Conservation (phyloP, 1,140 invertebrate genomes). For the Copidosoma floridanum region DNA sequence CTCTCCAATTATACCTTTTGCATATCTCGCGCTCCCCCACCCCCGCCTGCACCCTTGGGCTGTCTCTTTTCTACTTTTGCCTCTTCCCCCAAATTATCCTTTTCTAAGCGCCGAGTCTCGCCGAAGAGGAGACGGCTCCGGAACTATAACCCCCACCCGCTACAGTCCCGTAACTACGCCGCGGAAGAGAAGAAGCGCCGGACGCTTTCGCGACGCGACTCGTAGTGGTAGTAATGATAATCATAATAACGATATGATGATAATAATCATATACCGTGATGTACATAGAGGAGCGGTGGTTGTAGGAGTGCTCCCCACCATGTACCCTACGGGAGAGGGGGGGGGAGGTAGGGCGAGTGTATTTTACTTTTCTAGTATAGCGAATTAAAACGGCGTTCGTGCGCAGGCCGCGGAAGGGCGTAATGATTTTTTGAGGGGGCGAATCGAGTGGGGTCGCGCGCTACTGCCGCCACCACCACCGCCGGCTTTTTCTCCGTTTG, state of each 20-base stretch:
- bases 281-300: too few species aligned
- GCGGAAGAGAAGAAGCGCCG: too few species aligned
- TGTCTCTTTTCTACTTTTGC: conserved; percentile 4
- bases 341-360: too few species aligned
- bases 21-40: neutral
- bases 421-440: conserved; percentile 60
- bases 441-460: conserved; percentile 56
- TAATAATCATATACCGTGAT: too few species aligned
- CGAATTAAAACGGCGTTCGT: conserved; percentile 61
- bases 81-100: conserved; percentile 26
- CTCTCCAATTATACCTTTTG: neutral
- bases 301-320: too few species aligned
- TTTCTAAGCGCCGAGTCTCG: conserved; percentile 8
- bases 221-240: too few species aligned
- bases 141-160: neutral
- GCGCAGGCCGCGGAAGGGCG: conserved; percentile 57
- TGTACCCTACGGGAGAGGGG: too few species aligned
- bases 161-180: conserved; percentile 9
- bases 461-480: neutral
- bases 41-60: neutral
- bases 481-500: neutral
- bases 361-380: conserved; percentile 59
- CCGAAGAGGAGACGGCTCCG: neutral
- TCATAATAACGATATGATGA: too few species aligned
- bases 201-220: too few species aligned